Evolutionary conservation across 1,140 invertebrate species (phyloP), one percentile per base, ranked within the genome.

Genomic region (Portunus trituberculatus): DNA sequence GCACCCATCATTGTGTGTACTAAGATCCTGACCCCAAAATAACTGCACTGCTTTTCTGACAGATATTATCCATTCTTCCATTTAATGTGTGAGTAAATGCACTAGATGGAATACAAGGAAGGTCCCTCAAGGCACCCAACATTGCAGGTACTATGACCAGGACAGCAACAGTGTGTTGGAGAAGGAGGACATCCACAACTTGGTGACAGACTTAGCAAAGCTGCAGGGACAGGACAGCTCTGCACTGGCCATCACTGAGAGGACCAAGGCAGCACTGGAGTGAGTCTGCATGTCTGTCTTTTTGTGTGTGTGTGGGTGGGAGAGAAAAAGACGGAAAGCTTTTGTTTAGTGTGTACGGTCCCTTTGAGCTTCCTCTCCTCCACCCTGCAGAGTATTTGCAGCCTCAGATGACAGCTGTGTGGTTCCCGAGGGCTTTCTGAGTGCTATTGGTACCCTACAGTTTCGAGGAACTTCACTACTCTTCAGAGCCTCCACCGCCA

Each of bases 391-490:
- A 8, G 8, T 76, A n/a, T 76, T 76, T n/a, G 12, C 67, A 2
- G 67, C 67, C 20, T 76, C 67, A 12, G 67, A 76, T 8, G n/a
- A 20, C 67, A 76, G n/a, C 4, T 3, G 12, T 7, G 67, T 76
- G 1, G 20, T 12, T n/a, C 67, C n/a, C 20, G 67, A 76, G 67
- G 20, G 20, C 16, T 76, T 76, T 25, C 67, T 76, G 20, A n/a
- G 67, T n/a, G 67, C 67, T n/a, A n/a, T 76, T 7, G 67, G 67
- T 7, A 76, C 67, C 1, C 67, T 76, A 20, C 67, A 76, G 67
- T 76, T n/a, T 8, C 67, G 67, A 12, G 97, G 97, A 0, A 98
- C 97, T 7, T 98, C 97, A 4, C 96, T 97, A 48, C 96, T 98
- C 25, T 97, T 98, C 93, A 96, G 97, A 31, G 96, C 96, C 82